Evolutionary conservation across 2,113 vertebrate species (phyloP).

Genomic region (Oreotrochilus melanogaster): DNA sequence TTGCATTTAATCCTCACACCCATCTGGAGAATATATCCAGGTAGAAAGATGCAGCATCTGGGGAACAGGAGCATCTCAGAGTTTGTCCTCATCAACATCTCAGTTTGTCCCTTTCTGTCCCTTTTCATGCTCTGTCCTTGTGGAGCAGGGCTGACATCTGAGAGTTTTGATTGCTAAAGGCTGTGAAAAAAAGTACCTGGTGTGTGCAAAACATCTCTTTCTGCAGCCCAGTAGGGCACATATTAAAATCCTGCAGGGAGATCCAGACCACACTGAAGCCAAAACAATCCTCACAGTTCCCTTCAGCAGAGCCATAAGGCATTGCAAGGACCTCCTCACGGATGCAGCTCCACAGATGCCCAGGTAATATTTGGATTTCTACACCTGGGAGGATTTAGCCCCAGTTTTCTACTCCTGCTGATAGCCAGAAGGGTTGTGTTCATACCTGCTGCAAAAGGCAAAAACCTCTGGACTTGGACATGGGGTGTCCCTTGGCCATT

Average conservation of each 20-base stretch:
- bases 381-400: neutral
- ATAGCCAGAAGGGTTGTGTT: neutral
- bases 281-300: neutral
- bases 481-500: neutral
- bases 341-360: neutral
- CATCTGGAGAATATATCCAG: neutral
- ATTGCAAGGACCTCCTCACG: accelerated
- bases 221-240: neutral
- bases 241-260: neutral
- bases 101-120: neutral
- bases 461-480: neutral
- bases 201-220: neutral
- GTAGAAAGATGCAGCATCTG: neutral
- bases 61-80: neutral
- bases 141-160: neutral
- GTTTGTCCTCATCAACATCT: neutral
- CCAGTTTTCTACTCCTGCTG: neutral
- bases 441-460: neutral
- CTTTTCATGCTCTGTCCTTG: neutral
- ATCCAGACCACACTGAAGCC: neutral
- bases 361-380: neutral
- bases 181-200: neutral
- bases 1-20: neutral
- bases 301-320: accelerated
- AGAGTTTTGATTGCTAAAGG: neutral